Base-by-base conservation (phyloP, 2,888 invertebrate genomes). In the Melitaea athalia region DNA sequence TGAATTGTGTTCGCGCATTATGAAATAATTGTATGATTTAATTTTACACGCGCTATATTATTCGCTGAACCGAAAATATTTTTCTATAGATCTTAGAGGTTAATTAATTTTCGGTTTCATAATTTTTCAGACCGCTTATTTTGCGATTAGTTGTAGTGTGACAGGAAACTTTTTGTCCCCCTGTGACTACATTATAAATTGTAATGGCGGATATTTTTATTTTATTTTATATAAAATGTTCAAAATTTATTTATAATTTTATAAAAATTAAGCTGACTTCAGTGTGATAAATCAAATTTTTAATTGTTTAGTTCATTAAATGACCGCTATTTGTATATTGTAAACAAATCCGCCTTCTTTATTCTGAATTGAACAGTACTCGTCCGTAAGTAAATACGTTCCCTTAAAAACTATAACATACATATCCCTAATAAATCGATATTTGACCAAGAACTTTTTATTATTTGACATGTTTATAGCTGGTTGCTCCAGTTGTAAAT, bases 351-450 rank as follows among this genome's bases (percentile, higher is more conserved):
- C 72, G 72, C 72, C 72, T 69, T 65, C 64, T 70, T 70, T 72
- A 67, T 64, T 72, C 67, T 68, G 63, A 68, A 69, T 69, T 64
- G 63, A 65, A 68, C 63, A 70, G 72, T 72, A 72, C 67, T 72
- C 70, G 72, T 72, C 72, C 72, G 72, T 65, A 63, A 59, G 72
- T 65, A 63, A 59, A 60, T 70, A 59, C 61, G 53, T 67, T 47
- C 60, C 65, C 67, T 65, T 63, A 68, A 17, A 38, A 59, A 61
- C 57, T 64, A 67, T 64, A 62, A 70, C 62, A 71, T 67, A 73
- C 73, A 73, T 73, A 73, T 73, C 73, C 70, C 64, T 38, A 71
- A 65, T 65, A 69, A 71, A 73, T 65, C 67, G 61, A 69, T 73
- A 55, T 72, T 72, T 63, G 72, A 70, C 64, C 64, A 67, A 70